Evolutionary conservation across 1,140 invertebrate genomes (phyloP), one percentile per base, ranked within the genome.

Genomic region (Armadillidium nasatum): DNA sequence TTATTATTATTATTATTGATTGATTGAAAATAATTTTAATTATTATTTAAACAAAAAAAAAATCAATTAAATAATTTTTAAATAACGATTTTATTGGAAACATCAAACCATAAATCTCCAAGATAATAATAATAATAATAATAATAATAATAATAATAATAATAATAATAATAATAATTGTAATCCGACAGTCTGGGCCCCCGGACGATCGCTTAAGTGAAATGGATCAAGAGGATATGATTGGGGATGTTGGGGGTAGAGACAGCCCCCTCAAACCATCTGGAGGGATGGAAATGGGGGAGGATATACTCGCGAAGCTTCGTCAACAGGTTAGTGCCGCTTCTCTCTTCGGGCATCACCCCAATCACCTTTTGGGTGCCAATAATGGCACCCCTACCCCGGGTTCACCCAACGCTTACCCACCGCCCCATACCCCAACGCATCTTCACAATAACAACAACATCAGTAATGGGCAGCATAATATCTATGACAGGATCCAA

Each of bases 151-250:
- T 33, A 33, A 33, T 33, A 33, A 33, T 33, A 33, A 33, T 33
- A 33, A 33, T 33, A 33, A 33, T 33, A 33, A 33, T 33, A 33
- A 33, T 33, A 33, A 33, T 33, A 33, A 33, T 33, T 3, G 6
- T 33, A 33, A 33, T 33, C 33, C 33, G 6, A 33, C 79, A 81
- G 79, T 81, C 79, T 68, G 79, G 77, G 68, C 70, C 75, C 10
- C 50, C 50, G 0, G 79, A 81, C n/a, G 72, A 76, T 0, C 75
- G 79, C 13, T 66, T 81, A n/a, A 76, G 73, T 7, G 79, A 81
- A 67, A 81, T 81, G 79, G 79, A 81, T 21, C 78, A 79, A 46
- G 79, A 81, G 75, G 79, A 81, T 74, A 76, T 73, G 76, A 75
- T 67, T 33, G 76, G 72, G 72, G 67, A 70, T 7, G 77, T 76